Conservation (phyloP, 2,888 invertebrate genomes). For the Polydrusus pterygomalis region DNA sequence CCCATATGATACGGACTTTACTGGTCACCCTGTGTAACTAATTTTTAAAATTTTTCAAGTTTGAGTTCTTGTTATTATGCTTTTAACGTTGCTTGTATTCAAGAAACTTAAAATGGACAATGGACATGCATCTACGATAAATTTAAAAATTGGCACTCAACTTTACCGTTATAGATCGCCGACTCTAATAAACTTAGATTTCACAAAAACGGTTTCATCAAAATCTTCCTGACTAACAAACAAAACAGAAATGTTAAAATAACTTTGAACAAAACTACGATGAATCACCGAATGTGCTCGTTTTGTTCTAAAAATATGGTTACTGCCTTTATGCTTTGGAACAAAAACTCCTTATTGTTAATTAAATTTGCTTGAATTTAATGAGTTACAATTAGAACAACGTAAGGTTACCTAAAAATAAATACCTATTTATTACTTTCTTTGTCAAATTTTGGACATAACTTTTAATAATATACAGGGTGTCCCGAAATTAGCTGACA, state of each 20-base stretch:
- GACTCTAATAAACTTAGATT: conserved; percentile 18
- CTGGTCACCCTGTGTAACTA: too few relatives aligned
- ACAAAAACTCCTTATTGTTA: conserved; percentile 6
- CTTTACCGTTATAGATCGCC: not conserved
- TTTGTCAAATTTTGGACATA: too few relatives aligned
- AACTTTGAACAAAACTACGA: conserved; percentile 10
- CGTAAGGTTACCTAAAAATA: too few relatives aligned
- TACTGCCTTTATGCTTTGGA: conserved; percentile 2
- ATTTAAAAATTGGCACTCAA: conserved; percentile 13
- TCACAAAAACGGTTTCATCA: conserved; percentile 21
- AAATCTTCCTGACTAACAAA: conserved; percentile 20
- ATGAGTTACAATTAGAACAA: not conserved
- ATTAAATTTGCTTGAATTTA: not conserved
- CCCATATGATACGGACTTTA: too few relatives aligned
- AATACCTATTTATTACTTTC: too few relatives aligned
- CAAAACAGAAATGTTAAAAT: conserved; percentile 29
- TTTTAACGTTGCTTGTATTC: too few relatives aligned
- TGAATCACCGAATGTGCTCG: conserved; percentile 22
- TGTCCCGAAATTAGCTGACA: too few relatives aligned
- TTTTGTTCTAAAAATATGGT: conserved; percentile 27
- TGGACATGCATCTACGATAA: not conserved
- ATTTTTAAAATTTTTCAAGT: not conserved
- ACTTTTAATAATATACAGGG: too few relatives aligned
- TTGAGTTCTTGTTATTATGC: too few relatives aligned
- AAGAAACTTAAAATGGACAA: too few relatives aligned